phyloP scores from a whole-genome alignment of 2,888 invertebrate genomes.

The Amiota mariae region DNA sequence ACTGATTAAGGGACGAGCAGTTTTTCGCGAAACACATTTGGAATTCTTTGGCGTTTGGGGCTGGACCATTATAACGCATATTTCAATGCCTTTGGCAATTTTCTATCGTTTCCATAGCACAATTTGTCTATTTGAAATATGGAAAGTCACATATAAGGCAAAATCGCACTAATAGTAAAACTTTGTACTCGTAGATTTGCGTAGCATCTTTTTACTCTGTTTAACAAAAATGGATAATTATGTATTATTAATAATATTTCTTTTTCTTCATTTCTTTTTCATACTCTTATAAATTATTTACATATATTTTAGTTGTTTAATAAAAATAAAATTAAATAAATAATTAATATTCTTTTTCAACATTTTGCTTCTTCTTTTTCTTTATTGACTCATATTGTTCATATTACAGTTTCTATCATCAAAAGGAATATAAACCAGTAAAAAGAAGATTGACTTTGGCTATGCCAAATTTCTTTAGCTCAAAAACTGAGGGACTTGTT shows the following conservation, averaged over 20 bases:
- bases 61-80: constrained; percentile 92
- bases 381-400: too few relatives aligned
- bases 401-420: too few relatives aligned
- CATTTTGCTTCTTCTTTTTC: too few relatives aligned
- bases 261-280: background rate
- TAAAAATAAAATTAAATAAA: background rate
- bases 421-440: too few relatives aligned
- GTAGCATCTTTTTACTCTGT: background rate
- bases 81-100: constrained; percentile 90
- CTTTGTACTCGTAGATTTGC: too few relatives aligned
- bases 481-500: too few relatives aligned
- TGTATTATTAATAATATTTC: background rate
- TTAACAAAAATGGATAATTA: background rate
- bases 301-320: constrained; percentile 1
- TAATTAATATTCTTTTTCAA: too few relatives aligned
- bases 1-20: constrained; percentile 86
- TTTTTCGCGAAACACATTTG: constrained; percentile 87
- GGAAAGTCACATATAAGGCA: constrained; percentile 91
- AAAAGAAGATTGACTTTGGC: too few relatives aligned
- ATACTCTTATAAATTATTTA: background rate
- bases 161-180: constrained; percentile 69
- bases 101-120: constrained; percentile 94
- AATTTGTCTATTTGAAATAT: constrained; percentile 92
- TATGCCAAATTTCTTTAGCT: too few relatives aligned
- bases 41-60: constrained; percentile 90